A percentile compares a stretch with the other conserved stretches of the same genome.
These are phyloP conservation scores for Leptarthrus brevirostris DNA, from an alignment of 2,888 invertebrate genomes.

Conservation along the genomic window DNA sequence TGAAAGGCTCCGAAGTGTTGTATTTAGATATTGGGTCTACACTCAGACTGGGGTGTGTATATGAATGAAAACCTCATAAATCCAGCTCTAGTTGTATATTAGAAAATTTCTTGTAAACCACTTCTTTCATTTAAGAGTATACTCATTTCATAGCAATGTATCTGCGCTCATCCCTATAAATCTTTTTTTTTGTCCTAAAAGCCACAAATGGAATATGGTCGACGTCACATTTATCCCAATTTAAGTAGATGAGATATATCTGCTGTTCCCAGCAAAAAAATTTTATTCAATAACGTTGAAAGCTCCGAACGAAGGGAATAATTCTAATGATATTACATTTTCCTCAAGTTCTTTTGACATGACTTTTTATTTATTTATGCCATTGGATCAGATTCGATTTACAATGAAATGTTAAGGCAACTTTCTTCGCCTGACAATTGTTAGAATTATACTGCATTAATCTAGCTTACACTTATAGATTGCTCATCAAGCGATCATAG, in stretches of 20 bases:
- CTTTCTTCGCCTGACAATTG: too few species aligned
- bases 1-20: too few species aligned
- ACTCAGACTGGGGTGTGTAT: background rate
- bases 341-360: background rate
- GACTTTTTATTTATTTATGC: constrained; percentile 26
- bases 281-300: constrained; percentile 33
- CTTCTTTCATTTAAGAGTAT: background rate
- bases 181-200: constrained; percentile 40
- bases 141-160: constrained; percentile 17
- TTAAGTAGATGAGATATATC: constrained; percentile 29
- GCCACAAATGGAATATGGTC: constrained; percentile 43
- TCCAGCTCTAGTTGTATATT: constrained; percentile 1
- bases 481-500: too few species aligned
- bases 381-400: constrained; percentile 11
- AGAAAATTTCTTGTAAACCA: constrained; percentile 2
- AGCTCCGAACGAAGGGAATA: background rate
- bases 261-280: constrained; percentile 9
- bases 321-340: background rate
- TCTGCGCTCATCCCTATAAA: constrained; percentile 15
- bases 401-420: too few species aligned
- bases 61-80: constrained; percentile 30
- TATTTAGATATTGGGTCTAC: too few species aligned
- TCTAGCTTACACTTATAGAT: too few species aligned
- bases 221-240: constrained; percentile 45
- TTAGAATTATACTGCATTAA: too few species aligned